phyloP scores from a whole-genome alignment of 1,140 invertebrate species.

The Cardiocondyla obscurior region DNA sequence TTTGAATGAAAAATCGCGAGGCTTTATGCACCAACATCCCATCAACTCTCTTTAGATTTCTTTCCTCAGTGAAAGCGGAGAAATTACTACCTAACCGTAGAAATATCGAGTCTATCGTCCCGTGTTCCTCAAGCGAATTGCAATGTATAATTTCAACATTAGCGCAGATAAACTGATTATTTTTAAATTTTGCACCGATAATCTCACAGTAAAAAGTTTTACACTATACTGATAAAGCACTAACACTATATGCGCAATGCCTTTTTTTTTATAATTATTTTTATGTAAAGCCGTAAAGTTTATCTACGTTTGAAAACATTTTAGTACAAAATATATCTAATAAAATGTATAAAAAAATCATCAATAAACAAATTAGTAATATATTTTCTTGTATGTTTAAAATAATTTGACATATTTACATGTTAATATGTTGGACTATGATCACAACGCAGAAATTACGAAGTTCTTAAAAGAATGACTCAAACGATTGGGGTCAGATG shows the following conservation, averaged over 20 bases:
- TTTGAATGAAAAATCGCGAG: neutral
- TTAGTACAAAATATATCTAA: neutral
- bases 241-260: too few relatives aligned
- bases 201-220: too few relatives aligned
- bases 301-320: neutral
- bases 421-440: neutral
- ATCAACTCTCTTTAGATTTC: conserved; percentile 25
- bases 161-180: neutral
- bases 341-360: too few relatives aligned
- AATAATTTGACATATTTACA: neutral
- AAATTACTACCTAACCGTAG: conserved; percentile 5
- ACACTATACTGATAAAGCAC: too few relatives aligned
- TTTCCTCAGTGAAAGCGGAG: conserved; percentile 40
- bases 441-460: neutral
- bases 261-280: too few relatives aligned
- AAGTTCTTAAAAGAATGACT: neutral
- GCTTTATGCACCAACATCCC: neutral
- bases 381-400: neutral
- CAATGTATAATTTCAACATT: neutral
- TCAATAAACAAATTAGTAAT: too few relatives aligned
- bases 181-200: neutral
- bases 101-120: neutral
- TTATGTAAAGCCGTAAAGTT: too few relatives aligned
- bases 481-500: neutral
- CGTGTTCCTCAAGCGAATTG: neutral